Conservation (phyloP, 2,113 vertebrate species). For the Gopherus flavomarginatus region DNA sequence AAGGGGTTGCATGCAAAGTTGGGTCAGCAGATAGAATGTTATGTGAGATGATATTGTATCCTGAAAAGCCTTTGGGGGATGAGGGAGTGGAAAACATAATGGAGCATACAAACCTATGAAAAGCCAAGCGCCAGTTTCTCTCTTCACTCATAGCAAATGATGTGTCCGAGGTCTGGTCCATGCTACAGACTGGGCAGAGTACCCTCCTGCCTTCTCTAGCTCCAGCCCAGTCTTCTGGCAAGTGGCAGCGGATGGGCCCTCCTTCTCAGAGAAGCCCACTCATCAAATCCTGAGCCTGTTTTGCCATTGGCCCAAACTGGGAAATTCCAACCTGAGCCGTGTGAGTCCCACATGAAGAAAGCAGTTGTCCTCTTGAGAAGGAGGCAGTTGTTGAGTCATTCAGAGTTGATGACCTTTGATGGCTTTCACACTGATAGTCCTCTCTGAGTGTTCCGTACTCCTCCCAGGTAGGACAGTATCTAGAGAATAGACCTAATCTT, state of each 20-base stretch:
- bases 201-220: not conserved
- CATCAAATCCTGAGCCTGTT: rapidly evolving
- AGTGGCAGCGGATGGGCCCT: not conserved
- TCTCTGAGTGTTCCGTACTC: not conserved
- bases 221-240: not conserved
- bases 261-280: not conserved
- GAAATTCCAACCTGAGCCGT: not conserved
- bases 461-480: not conserved
- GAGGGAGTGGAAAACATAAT: not conserved
- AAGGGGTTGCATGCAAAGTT: not conserved
- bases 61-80: not conserved
- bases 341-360: not conserved
- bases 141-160: not conserved
- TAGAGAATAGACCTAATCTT: not conserved
- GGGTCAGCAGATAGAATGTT: not conserved
- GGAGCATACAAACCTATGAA: not conserved
- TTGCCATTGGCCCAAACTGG: not conserved
- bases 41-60: not conserved
- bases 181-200: not conserved
- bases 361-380: not conserved
- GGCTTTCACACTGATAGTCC: not conserved
- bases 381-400: rapidly evolving
- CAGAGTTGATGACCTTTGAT: too few relatives aligned
- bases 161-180: not conserved
- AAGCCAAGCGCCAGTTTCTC: not conserved